Evolutionary conservation across 2,888 invertebrate species (phyloP), one percentile per base, ranked within the genome.

Genomic region (Eupithecia dodoneata): DNA sequence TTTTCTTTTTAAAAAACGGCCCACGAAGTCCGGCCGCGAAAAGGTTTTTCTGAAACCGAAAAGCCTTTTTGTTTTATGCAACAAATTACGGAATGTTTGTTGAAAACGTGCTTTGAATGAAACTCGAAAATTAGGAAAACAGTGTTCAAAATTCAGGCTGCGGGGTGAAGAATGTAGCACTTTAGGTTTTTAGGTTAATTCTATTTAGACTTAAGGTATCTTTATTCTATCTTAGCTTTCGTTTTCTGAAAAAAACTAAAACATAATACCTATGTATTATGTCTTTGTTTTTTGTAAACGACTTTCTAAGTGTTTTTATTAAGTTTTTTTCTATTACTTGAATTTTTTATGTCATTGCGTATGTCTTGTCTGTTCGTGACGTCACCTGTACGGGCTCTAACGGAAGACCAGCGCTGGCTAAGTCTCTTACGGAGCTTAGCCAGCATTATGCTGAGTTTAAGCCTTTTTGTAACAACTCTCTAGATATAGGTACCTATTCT

Each of bases 11-110:
- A 15, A 44, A 10, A 45, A 69, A 69, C 9, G n/a, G n/a, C 4
- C 45, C n/a, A n/a, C 44, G 4, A 69, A 69, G 67, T 69, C 67
- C 45, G 45, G 45, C 44, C 42, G 67, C 42, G 67, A 69, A 69
- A 69, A 69, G 67, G 67, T 69, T n/a, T 44, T 66, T 45, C 44
- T n/a, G 15, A 69, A 9, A 45, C 66, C 45, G 9, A n/a, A 69
- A 69, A 45, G n/a, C n/a, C 45, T 69, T 69, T 69, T 69, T 69
- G 67, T 69, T 69, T 44, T 69, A 69, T 45, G 42, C 67, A 44
- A 10, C n/a, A 69, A 69, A 69, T 69, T 44, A 69, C 67, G n/a
- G 67, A 69, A 45, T 69, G 45, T 69, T 42, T 44, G 42, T 44
- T 44, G 67, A 45, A 69, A 45, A 45, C 66, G 66, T 71, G 49